Evolutionary conservation across 2,888 invertebrate genomes (phyloP).

Genomic region (Coelogynopora nodosa): DNA sequence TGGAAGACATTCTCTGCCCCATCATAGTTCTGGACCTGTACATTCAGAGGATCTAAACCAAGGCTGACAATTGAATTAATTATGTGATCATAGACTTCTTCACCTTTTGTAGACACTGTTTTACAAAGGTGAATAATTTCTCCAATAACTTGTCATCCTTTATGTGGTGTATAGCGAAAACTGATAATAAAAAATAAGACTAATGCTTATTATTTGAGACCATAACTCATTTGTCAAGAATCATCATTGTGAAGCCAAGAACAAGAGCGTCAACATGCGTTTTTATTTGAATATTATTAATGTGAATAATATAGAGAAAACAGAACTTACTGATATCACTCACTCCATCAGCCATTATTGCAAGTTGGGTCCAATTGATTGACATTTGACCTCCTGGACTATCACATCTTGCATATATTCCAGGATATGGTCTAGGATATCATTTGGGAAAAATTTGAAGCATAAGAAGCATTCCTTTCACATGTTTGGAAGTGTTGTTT

Average conservation of each 20-base stretch:
- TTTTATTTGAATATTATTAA: no score
- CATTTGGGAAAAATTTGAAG: no score
- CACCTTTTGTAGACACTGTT: not conserved
- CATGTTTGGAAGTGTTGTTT: not conserved
- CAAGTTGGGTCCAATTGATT: not conserved
- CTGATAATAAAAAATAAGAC: not conserved
- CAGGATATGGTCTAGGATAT: not conserved
- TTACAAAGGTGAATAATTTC: not conserved
- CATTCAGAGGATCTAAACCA: not conserved
- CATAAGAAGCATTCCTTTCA: no score
- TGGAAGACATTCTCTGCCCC: not conserved
- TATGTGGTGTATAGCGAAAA: not conserved
- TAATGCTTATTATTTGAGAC: not conserved
- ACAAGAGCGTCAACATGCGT: no score
- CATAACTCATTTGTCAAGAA: no score
- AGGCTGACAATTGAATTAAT: not conserved
- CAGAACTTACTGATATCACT: not conserved
- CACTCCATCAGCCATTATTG: not conserved
- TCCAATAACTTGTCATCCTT: not conserved
- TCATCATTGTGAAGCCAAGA: no score
- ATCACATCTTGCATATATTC: not conserved
- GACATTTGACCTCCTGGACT: not conserved
- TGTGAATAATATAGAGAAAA: no score
- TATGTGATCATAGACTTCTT: not conserved
- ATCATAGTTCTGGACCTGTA: not conserved